Base-by-base conservation (phyloP, 1,140 invertebrate genomes). In the Wiebesia pumilae region DNA sequence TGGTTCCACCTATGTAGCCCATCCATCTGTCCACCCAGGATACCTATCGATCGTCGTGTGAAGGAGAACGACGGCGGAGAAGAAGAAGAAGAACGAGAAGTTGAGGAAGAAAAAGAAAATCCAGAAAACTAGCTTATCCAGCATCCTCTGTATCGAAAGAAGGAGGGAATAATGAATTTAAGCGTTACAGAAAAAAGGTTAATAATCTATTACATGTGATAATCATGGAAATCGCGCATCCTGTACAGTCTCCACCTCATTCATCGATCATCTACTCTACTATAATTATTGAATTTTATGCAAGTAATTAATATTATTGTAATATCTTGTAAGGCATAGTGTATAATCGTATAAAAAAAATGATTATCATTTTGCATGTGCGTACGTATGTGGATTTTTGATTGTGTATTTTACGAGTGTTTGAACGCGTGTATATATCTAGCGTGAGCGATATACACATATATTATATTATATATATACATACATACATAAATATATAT, bases 181-280 rank as follows among this genome's bases (percentile, higher is more conserved):
- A 87, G 87, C 87, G 88, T 87, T 73, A 88, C 77, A 73, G 83
- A 86, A 88, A 89, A 88, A 89, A 83, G 81, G 75, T 87, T 83
- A 87, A 87, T 78, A 87, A 93, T 93, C 92, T 93, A 93, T 93
- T 93, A 93, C 92, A 94, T 94, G 93, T 94, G 93, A 93, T 94
- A 94, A 93, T 94, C 93, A 94, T 93, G 92, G 90, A 93, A 91
- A 94, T 93, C 92, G 93, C 92, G 93, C 92, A 93, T 94, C 91
- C 90, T 93, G 93, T 94, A 94, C 93, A 94, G 93, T 92, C 90
- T 93, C 92, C 93, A 93, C 91, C 92, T 94, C 93, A 93, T 93
- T 94, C 93, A 93, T 93, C 90, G 90, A 94, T 93, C 93, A 94
- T 93, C 92, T 93, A 94, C 91, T 93, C 90, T 93, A 94, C 90